Evolutionary conservation across 2,797 vertebrate species (phyloP), one percentile per base, ranked within the genome.

Genomic region (Crypturellus tataupa): DNA sequence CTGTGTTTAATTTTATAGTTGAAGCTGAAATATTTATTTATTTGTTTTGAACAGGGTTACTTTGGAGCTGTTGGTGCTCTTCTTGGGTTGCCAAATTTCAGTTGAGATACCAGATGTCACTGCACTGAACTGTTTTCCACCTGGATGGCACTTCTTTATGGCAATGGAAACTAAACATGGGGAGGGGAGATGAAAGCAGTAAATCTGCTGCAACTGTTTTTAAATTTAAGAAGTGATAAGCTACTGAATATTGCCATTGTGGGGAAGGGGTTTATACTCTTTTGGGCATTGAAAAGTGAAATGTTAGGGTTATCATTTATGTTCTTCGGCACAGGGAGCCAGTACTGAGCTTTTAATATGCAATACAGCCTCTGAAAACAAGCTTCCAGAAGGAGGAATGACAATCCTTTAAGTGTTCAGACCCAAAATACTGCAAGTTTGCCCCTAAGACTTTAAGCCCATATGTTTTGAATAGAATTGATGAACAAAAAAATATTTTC

Each of bases 1-100:
- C 53, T 47, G 18, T 42, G 63, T 80, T 80, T 49, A 55, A 55
- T 67, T 10, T 35, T 20, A 8, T 81, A 12, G 39, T 78, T 94
- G 51, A 96, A 95, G 35, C 77, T 92, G 27, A 13, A 55, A 39
- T 75, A 46, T 83, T 27, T 60, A 29, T 72, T 47, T 35, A 9
- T 60, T 94, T 93, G 21, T 90, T 86, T 68, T 58, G 17, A 59
- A 90, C 97, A 98, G 98, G 98, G 98, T 23, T 98, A 98, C 95
- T 98, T 98, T 46, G 98, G 98, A 97, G 98, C 98, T 69, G 98
- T 98, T 60, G 98, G 98, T 95, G 98, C 98, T 90, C 98, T 98
- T 87, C 98, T 98, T 27, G 98, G 98, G 67, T 96, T 98, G 93
- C 98, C 98, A 93, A 98, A 98, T 96, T 98, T 98, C 97, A 98